phyloP scores from a whole-genome alignment of 2,113 vertebrate genomes.

The Trinectes maculatus region DNA sequence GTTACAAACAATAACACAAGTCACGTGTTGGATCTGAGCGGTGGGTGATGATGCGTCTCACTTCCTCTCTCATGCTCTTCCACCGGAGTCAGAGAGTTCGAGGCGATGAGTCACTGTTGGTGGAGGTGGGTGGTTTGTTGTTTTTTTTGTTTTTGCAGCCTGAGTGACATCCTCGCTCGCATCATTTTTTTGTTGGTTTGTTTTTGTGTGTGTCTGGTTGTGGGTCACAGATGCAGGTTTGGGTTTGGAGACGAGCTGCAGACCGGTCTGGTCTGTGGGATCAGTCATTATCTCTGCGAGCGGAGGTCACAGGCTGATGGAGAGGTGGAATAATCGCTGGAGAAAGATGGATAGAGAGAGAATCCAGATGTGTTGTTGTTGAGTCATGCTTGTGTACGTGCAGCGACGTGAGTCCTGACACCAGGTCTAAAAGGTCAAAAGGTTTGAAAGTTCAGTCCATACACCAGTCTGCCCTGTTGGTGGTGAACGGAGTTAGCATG shows the following conservation, averaged over 20 bases:
- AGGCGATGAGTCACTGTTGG: conserved; percentile 52
- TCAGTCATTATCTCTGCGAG: conserved; percentile 28
- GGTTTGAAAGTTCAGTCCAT: too few relatives aligned
- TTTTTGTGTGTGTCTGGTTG: conserved; percentile 46
- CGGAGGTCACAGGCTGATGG: conserved; percentile 23
- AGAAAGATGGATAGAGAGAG: too few relatives aligned
- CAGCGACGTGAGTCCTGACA: too few relatives aligned
- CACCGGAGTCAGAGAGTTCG: conserved; percentile 29
- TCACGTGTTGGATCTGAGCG: too few relatives aligned
- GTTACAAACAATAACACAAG: too few relatives aligned
- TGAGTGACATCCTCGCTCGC: conserved; percentile 47
- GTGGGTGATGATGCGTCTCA: conserved; percentile 5
- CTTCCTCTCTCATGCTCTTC: not conserved
- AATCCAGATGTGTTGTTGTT: too few relatives aligned
- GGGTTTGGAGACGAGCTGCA: conserved; percentile 34
- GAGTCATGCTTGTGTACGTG: too few relatives aligned
- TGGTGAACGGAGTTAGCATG: too few relatives aligned
- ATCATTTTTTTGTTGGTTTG: conserved; percentile 1
- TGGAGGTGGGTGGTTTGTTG: conserved; percentile 50
- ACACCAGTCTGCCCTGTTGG: too few relatives aligned
- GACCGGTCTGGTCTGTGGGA: conserved; percentile 52
- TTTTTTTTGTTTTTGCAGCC: conserved; percentile 48
- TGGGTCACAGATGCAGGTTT: conserved; percentile 56
- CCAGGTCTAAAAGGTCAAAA: too few relatives aligned
- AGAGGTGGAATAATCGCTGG: conserved; percentile 5